Evolutionary conservation across 2,113 vertebrate species (phyloP).

Genomic region (Dicrurus megarhynchus): DNA sequence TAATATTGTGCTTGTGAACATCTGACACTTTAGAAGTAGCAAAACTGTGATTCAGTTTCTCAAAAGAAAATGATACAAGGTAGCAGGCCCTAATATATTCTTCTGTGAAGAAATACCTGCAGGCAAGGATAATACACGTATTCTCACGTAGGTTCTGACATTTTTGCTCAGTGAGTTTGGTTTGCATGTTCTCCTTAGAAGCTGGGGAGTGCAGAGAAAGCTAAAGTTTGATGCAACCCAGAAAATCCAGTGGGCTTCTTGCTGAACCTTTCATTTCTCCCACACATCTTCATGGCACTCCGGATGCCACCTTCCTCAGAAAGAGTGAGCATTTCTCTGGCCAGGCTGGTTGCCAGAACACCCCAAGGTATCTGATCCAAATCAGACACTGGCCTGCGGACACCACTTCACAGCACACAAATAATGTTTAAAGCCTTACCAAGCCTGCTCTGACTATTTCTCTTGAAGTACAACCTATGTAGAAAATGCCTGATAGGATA

Average conservation of each 20-base stretch:
- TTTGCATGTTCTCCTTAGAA: not conserved
- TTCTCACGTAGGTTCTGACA: not conserved
- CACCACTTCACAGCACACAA: not conserved
- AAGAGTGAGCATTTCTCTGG: rapidly evolving
- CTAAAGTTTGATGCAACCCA: not conserved
- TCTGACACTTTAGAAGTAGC: not conserved
- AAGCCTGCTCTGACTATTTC: not conserved
- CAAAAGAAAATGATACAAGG: not conserved
- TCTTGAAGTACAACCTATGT: not conserved
- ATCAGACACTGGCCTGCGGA: not conserved
- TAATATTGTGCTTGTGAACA: slow-evolving; percentile 13
- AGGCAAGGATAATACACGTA: not conserved
- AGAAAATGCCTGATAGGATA: not conserved
- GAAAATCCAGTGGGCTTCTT: not conserved
- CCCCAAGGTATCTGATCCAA: not conserved
- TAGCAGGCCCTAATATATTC: not conserved
- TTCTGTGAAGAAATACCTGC: slow-evolving; percentile 5
- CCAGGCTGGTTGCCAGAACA: not conserved
- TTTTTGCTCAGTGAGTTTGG: not conserved
- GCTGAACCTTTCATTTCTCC: not conserved
- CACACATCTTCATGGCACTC: rapidly evolving
- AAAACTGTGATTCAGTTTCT: not conserved
- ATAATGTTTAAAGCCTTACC: not conserved
- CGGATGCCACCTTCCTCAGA: rapidly evolving
- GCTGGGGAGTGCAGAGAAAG: not conserved